Percentiles rank a stretch among this genome's conserved stretches.
Conservation (phyloP, 1,140 invertebrate genomes). For the Vollenhovia emeryi region DNA sequence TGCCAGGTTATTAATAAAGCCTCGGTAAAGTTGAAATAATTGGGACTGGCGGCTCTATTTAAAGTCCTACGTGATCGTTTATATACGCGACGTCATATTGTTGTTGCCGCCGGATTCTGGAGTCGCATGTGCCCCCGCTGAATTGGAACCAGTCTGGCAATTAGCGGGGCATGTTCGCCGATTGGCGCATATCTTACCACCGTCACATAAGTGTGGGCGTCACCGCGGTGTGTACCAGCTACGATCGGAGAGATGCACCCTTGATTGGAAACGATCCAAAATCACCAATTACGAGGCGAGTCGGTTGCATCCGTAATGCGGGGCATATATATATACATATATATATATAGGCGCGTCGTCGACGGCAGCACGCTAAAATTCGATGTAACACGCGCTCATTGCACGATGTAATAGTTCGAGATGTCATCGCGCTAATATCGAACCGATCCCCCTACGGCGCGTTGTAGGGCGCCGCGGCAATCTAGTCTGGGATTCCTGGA, state of each 20-base stretch:
- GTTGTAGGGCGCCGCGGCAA: constrained; percentile 23
- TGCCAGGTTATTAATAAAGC: neutral
- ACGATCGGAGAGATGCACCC: constrained; percentile 32
- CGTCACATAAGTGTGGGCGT: constrained; percentile 18
- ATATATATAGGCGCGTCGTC: neutral
- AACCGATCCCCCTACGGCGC: constrained; percentile 40
- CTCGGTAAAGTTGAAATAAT: neutral
- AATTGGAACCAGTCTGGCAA: constrained; percentile 20
- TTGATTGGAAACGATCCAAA: constrained; percentile 56
- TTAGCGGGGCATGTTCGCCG: constrained; percentile 35
- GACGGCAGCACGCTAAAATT: constrained; percentile 63
- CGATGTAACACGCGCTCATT: constrained; percentile 63
- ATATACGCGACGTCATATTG: neutral
- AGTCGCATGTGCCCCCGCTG: neutral
- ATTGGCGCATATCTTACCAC: constrained; percentile 47
- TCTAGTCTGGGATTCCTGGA: constrained; percentile 1
- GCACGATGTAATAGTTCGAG: constrained; percentile 56
- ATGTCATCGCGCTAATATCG: constrained; percentile 77
- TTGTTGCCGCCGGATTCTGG: neutral
- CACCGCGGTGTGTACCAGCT: neutral
- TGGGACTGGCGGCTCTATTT: neutral
- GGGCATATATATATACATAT: neutral
- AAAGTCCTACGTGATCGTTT: neutral
- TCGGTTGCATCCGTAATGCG: constrained; percentile 34
- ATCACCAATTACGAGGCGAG: constrained; percentile 48